Conservation (phyloP, 2,888 invertebrate species). For the Carcina quercana region DNA sequence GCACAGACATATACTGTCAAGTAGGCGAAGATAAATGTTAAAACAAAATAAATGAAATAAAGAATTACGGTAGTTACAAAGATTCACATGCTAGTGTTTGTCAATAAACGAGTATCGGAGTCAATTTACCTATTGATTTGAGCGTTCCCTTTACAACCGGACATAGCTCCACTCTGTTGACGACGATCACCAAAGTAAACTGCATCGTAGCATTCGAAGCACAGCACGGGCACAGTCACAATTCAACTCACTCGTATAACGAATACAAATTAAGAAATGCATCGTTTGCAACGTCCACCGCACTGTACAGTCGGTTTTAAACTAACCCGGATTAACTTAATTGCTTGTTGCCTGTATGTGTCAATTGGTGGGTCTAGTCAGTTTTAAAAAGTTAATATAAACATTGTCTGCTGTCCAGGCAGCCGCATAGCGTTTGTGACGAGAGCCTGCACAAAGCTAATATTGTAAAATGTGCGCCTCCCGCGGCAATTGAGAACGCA, state of each 20-base stretch:
- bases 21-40: no score
- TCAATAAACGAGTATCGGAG: no score
- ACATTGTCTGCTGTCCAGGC: constrained; percentile 52
- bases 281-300: constrained; percentile 56
- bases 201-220: constrained; percentile 59
- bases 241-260: constrained; percentile 48
- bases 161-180: constrained; percentile 64
- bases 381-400: constrained; percentile 52
- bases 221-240: constrained; percentile 37
- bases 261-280: constrained; percentile 47
- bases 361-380: constrained; percentile 53
- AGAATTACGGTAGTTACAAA: no score
- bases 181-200: constrained; percentile 67
- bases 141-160: constrained; percentile 51
- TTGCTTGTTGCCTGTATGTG: constrained; percentile 42
- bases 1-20: no score
- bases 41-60: no score
- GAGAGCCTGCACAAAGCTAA: constrained; percentile 60
- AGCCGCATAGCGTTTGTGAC: constrained; percentile 56
- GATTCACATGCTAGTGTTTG: no score
- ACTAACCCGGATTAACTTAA: constrained; percentile 68
- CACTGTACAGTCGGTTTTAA: constrained; percentile 50
- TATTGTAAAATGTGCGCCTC: constrained; percentile 65
- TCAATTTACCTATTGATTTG: constrained; percentile 58
- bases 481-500: constrained; percentile 68